Evolutionary conservation across 1,140 invertebrate genomes (phyloP).

Genomic region (Zaprionus capensis): DNA sequence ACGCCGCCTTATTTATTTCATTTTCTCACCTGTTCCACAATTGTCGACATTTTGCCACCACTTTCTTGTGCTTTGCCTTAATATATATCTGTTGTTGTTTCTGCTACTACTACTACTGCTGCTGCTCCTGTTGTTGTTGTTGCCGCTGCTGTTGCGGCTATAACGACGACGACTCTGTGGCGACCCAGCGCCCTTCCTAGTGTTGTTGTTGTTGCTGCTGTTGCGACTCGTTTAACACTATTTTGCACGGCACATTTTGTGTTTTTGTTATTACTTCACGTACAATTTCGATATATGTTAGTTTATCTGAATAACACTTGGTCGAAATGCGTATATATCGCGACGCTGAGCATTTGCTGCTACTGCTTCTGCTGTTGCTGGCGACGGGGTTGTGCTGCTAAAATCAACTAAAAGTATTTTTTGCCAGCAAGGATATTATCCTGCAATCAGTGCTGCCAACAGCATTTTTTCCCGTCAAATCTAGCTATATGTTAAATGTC

Average conservation of each 20-base stretch:
- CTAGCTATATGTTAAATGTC: constrained; percentile 22
- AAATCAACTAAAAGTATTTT: constrained; percentile 76
- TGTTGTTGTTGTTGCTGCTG: constrained; percentile 31
- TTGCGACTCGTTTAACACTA: constrained; percentile 32
- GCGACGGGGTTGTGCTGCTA: constrained; percentile 72
- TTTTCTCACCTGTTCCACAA: constrained; percentile 75
- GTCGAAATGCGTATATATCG: constrained; percentile 45
- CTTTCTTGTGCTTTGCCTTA: constrained; percentile 47
- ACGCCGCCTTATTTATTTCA: background rate
- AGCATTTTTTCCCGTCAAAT: no score
- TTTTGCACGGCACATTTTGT: constrained; percentile 50
- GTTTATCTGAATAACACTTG: constrained; percentile 38
- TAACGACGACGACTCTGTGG: constrained; percentile 29
- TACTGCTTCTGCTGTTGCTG: constrained; percentile 28
- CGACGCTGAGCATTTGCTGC: constrained; percentile 44
- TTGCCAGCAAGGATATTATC: constrained; percentile 65
- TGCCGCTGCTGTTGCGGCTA: background rate
- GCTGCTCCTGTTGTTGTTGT: background rate
- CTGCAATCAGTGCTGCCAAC: constrained; percentile 24
- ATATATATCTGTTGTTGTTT: constrained; percentile 34
- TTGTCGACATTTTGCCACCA: constrained; percentile 71
- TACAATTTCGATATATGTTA: constrained; percentile 35
- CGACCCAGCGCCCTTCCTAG: constrained; percentile 34
- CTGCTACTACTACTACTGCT: background rate
- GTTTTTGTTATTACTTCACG: constrained; percentile 32